Percentiles rank a stretch among this genome's conserved stretches.
Conservation (phyloP, 2,888 invertebrate genomes). For the Oxytorus armatus region DNA sequence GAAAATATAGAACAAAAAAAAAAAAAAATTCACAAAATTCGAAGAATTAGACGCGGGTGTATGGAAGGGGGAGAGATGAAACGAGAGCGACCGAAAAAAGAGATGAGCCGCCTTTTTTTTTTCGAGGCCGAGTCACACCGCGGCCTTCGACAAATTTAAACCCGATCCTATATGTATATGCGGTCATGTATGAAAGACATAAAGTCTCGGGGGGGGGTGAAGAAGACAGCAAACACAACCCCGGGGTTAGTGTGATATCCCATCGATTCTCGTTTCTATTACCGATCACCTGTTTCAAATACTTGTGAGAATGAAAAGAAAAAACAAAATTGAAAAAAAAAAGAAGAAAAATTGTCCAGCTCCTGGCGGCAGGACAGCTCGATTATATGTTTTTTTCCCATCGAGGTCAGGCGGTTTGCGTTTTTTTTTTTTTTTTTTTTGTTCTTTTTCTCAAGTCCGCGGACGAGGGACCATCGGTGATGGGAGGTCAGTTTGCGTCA, state of each 20-base stretch:
- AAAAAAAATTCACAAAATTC: constrained; percentile 21
- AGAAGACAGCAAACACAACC: no score
- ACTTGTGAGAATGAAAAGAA: constrained; percentile 13
- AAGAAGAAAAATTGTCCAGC: not conserved
- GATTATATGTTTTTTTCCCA: constrained; percentile 38
- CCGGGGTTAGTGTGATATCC: constrained; percentile 15
- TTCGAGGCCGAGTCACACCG: constrained; percentile 39
- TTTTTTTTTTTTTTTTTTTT: constrained; percentile 22
- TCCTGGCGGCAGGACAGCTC: constrained; percentile 34
- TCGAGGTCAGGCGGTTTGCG: constrained; percentile 37
- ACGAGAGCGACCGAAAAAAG: constrained; percentile 48
- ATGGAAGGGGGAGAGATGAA: constrained; percentile 13
- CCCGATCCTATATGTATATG: constrained; percentile 67
- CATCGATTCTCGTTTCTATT: constrained; percentile 45
- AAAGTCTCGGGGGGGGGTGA: not conserved
- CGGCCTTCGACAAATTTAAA: constrained; percentile 68
- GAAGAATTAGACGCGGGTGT: not conserved
- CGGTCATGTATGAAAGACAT: constrained; percentile 54
- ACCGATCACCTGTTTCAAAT: constrained; percentile 53
- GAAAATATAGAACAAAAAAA: constrained; percentile 26
- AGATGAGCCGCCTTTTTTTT: constrained; percentile 48
- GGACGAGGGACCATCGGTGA: constrained; percentile 11
- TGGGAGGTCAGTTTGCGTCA: constrained; percentile 34
- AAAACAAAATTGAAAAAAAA: no score
- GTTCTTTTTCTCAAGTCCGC: constrained; percentile 7